Percentiles rank a stretch among this genome's conserved stretches.
Conservation (phyloP, 2,113 vertebrate species). For the Nycticorax nycticorax region DNA sequence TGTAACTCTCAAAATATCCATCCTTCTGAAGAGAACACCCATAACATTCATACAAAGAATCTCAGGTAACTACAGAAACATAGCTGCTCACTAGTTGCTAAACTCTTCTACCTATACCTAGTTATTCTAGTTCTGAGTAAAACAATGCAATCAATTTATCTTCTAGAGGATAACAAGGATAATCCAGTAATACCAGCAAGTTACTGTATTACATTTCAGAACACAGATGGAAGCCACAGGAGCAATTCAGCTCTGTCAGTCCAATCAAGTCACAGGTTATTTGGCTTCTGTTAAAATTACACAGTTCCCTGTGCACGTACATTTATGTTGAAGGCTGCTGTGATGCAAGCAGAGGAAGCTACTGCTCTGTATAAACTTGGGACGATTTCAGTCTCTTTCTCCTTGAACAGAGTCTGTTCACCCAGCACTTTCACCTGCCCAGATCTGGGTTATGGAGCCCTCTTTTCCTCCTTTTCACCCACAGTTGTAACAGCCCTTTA, state of each 20-base stretch:
- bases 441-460: background rate
- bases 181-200: conserved; percentile 7
- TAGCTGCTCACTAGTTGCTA: background rate
- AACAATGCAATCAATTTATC: conserved; percentile 12
- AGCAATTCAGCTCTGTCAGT: background rate
- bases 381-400: background rate
- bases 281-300: background rate
- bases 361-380: background rate
- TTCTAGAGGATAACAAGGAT: background rate
- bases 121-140: background rate
- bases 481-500: background rate
- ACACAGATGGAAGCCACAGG: background rate
- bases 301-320: background rate
- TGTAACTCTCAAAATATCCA: background rate
- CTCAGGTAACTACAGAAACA: background rate
- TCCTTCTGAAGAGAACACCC: background rate
- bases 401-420: background rate
- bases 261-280: background rate
- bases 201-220: background rate
- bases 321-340: background rate
- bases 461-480: background rate
- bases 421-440: background rate
- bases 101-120: background rate
- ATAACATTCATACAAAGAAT: background rate
- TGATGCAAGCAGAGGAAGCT: background rate